These are phyloP conservation scores for Callimorpha dominula DNA, from an alignment of 2,888 invertebrate species.

Conservation along the genomic window DNA sequence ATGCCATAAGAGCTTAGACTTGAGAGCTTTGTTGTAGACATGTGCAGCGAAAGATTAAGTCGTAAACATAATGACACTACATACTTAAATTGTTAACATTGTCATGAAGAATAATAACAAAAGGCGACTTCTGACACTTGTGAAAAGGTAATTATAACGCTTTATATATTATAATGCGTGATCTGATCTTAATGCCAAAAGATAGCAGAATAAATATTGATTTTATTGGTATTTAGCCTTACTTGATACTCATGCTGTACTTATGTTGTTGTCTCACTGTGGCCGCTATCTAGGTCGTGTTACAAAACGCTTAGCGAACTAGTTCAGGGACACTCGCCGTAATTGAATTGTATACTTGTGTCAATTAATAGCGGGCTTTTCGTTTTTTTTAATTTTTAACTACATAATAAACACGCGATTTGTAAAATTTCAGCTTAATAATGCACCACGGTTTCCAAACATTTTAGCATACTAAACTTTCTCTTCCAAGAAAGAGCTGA, in stretches of 20 bases:
- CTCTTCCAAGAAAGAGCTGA: constrained; percentile 24
- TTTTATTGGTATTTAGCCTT: constrained; percentile 42
- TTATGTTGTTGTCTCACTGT: constrained; percentile 54
- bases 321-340: constrained; percentile 78
- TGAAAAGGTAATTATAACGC: too few species aligned
- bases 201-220: constrained; percentile 35
- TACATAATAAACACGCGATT: not conserved
- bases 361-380: constrained; percentile 40
- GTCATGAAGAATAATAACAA: not conserved
- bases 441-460: constrained; percentile 2
- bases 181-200: not conserved
- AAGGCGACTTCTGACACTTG: not conserved
- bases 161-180: not conserved
- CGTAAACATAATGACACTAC: not conserved
- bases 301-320: constrained; percentile 78
- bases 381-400: constrained; percentile 13
- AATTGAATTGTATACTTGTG: constrained; percentile 71
- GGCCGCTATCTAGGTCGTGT: constrained; percentile 75
- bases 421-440: not conserved
- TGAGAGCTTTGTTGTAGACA: not conserved
- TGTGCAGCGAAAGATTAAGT: constrained; percentile 31
- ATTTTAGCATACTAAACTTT: constrained; percentile 34
- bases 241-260: constrained; percentile 34
- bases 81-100: not conserved
- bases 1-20: not conserved